These are phyloP conservation scores for Oeneis ivallda DNA, from an alignment of 2,888 invertebrate genomes.

Conservation along the genomic window DNA sequence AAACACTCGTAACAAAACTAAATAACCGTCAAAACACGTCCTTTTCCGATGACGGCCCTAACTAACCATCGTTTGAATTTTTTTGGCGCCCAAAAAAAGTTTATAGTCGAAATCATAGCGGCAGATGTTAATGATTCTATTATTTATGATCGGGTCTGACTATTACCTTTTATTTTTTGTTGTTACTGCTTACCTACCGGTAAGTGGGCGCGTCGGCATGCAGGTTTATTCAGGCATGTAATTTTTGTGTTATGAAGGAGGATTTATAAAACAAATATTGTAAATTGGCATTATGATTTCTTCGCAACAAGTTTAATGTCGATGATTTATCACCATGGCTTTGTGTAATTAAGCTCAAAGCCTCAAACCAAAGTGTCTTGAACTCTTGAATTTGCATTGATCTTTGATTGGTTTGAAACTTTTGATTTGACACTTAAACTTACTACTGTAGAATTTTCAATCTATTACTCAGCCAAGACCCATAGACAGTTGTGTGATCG, in stretches of 20 bases:
- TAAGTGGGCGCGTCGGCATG: constrained; percentile 41
- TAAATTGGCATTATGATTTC: neutral
- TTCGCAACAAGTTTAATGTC: neutral
- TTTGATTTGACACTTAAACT: no score
- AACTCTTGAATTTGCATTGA: no score
- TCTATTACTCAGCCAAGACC: no score
- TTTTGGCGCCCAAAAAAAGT: constrained; percentile 63
- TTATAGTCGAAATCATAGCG: constrained; percentile 70
- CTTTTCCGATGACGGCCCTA: constrained; percentile 65
- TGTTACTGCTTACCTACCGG: constrained; percentile 46
- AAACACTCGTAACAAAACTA: constrained; percentile 43
- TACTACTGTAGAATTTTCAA: no score
- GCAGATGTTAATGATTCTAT: constrained; percentile 81
- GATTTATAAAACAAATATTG: constrained; percentile 26
- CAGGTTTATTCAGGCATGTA: constrained; percentile 51
- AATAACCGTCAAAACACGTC: constrained; percentile 71
- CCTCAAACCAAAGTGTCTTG: no score
- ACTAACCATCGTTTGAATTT: constrained; percentile 48
- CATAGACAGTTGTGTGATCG: no score
- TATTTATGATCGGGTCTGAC: constrained; percentile 72
- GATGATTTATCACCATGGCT: neutral
- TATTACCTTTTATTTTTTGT: constrained; percentile 52
- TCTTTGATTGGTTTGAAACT: no score
- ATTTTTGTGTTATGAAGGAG: constrained; percentile 49
- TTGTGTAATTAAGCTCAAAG: no score